Evolutionary conservation across 2,113 vertebrate species (phyloP), one percentile per base, ranked within the genome.

Genomic region (Brachypteracias leptosomus): DNA sequence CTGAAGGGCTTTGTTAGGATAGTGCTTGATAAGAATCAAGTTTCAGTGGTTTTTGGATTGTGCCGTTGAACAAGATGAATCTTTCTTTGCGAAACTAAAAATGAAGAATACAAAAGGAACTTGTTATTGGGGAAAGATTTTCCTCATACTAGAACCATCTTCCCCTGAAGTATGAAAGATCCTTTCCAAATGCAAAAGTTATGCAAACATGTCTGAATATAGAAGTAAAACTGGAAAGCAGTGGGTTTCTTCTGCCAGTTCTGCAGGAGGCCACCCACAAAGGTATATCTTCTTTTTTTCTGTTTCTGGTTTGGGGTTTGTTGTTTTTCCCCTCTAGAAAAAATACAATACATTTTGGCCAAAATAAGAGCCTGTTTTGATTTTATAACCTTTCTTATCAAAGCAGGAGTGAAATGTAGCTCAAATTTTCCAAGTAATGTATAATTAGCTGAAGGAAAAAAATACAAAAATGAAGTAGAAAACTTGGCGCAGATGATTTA

Each of bases 131-230:
- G 47, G 58, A 70, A 76, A 54, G 63, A 87, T 85, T 42, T 33
- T 66, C 22, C 29, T 8, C 75, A 71, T 88, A 77, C 47, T 71
- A 89, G 92, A 96, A 57, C 47, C 36, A 79, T 95, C 90, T 94
- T 95, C 70, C 61, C 35, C 57, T 94, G 92, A 96, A 97, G 80
- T 90, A 85, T 86, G 92, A 93, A 93, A 95, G 75, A 96, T 84
- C 63, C n/a, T 84, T 96, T 94, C 80, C 88, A 96, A 96, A 97
- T 87, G 90, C 85, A 93, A 88, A 94, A 96, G 95, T 96, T 96
- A 96, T 95, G 92, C 90, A 97, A 95, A 96, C 95, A 88, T 74
- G 52, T 83, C 90, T 96, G 90, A 96, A 95, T 96, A 89, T 96
- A 96, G 95, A 94, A 90, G 40, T 90, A 74, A 89, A 95, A 94